phyloP scores from a whole-genome alignment of 2,888 invertebrate genomes.

The Idaea dimidiata region DNA sequence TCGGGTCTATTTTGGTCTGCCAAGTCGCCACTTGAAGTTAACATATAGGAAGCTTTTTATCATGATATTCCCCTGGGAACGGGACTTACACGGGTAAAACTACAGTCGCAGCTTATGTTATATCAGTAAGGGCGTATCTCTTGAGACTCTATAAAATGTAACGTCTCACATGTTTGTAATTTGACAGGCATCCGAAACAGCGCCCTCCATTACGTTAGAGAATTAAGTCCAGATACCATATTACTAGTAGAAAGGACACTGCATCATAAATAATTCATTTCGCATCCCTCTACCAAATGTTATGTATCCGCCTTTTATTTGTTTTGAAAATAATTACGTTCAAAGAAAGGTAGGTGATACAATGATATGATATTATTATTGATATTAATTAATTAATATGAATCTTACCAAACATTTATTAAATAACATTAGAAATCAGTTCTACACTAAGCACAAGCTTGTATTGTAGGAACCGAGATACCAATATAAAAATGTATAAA shows the following conservation, averaged over 20 bases:
- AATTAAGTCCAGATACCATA: constrained; percentile 6
- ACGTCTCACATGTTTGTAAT: not conserved
- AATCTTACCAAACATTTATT: too few species aligned
- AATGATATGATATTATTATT: too few species aligned
- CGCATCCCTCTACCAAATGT: not conserved
- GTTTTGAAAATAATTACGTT: not conserved
- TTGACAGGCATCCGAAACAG: not conserved
- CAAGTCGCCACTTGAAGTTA: too few species aligned
- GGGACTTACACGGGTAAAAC: not conserved
- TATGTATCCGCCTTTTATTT: not conserved
- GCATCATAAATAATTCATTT: constrained; percentile 18
- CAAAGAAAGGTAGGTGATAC: not conserved
- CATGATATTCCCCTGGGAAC: not conserved
- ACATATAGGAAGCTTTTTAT: too few species aligned
- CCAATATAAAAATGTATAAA: too few species aligned
- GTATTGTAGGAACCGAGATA: too few species aligned
- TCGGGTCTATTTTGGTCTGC: too few species aligned
- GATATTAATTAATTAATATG: too few species aligned
- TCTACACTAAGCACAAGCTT: too few species aligned
- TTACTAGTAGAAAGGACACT: constrained; percentile 15
- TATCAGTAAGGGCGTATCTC: not conserved
- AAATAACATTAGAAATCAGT: too few species aligned
- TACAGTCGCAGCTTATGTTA: not conserved
- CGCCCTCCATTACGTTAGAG: constrained; percentile 2
- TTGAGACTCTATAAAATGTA: not conserved